Base-by-base conservation (phyloP, 2,113 vertebrate species). In the Cranoglanis bouderius region DNA sequence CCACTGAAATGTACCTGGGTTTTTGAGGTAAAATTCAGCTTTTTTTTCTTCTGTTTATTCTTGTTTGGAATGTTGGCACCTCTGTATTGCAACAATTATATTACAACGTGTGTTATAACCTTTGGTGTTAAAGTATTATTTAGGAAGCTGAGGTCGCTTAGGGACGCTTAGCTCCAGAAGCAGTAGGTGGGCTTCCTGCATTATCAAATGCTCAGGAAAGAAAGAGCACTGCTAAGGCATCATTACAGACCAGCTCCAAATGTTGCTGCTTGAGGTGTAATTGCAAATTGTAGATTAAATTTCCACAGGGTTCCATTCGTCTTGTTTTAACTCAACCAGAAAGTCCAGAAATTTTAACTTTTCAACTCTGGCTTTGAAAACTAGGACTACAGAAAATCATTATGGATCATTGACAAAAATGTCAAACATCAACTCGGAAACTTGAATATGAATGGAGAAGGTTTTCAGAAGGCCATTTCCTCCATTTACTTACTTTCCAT, bases 391-490 rank as follows among this genome's bases (percentile, higher is more conserved):
- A 49, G 43, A 67, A 67, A 49, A 70, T 51, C 16, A 32, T 70
- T 7, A 85, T 70, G 63, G 51, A 70, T 72, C 63, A 53, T 35
- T 46, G 46, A 70, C 61, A 32, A 51, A 49, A 85, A 51, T 35
- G 18, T 65, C 55, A 87, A 61, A 70, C 10, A 1, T 86, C 72
- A 86, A 43, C 74, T 87, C 29, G 12, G 43, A 24, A 87, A 78
- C 57, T 63, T 35, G 32, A 63, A n/a, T 49, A 59, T 40, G 51
- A 86, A 75, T 29, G 21, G 18, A 72, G 35, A 26, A 51, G 32
- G 29, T 87, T 83, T 88, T 89, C 91, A 51, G 89, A 57, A 35
- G 72, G 72, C 81, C 65, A 87, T 87, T 90, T 86, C 32, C 49
- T 84, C 29, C 21, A 70, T 87, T 92, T 86, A 83, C 46, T 92